Evolutionary conservation across 2,888 invertebrate species (phyloP).

Genomic region (Tachina fera): DNA sequence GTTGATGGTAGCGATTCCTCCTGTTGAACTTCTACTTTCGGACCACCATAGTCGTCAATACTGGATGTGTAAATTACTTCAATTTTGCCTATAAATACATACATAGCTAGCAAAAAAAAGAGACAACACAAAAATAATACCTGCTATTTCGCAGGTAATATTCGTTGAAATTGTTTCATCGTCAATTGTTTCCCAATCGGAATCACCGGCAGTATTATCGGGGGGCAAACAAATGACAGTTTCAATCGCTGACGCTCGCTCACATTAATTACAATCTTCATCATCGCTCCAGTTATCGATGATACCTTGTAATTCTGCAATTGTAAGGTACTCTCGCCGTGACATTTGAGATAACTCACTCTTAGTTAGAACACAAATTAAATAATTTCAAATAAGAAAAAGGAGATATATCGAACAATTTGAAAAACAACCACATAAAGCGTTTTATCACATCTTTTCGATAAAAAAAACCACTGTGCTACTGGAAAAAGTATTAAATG

Average conservation of each 20-base stretch:
- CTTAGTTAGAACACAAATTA: neutral
- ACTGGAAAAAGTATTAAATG: too few relatives aligned
- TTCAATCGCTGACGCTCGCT: conserved; percentile 5
- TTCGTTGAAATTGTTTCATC: conserved; percentile 20
- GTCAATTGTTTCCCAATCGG: conserved; percentile 11
- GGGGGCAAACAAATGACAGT: neutral
- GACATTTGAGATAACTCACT: neutral
- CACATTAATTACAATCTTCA: neutral
- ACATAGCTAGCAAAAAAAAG: neutral
- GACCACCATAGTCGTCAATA: neutral
- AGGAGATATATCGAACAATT: neutral
- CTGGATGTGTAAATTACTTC: neutral
- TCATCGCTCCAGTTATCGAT: neutral
- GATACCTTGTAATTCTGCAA: neutral
- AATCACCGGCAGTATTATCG: conserved; percentile 21
- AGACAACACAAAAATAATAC: conserved; percentile 2
- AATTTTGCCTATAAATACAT: neutral
- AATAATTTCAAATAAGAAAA: neutral
- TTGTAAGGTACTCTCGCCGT: neutral
- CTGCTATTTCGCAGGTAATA: conserved; percentile 19
- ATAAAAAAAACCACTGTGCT: neutral
- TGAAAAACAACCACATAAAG: neutral
- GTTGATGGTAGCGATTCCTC: neutral
- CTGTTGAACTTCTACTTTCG: too few relatives aligned
- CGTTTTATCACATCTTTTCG: neutral